A percentile compares a stretch with the other conserved stretches of the same genome.
These are phyloP conservation scores for Forbesichthys agassizii DNA, from an alignment of 2,113 vertebrate species.

Conservation along the genomic window DNA sequence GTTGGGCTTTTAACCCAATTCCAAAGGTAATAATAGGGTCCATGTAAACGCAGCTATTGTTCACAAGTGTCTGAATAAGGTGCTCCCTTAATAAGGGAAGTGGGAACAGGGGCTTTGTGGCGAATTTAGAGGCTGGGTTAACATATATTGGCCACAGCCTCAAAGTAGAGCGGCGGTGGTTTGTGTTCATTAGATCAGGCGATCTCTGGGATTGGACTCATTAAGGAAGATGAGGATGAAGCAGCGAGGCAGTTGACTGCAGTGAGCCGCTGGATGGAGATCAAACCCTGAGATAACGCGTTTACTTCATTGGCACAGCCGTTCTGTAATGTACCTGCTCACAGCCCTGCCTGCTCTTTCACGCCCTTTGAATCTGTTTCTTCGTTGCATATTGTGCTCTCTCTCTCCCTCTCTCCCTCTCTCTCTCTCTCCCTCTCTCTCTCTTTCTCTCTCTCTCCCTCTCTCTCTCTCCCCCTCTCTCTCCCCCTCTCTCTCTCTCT, in stretches of 20 bases:
- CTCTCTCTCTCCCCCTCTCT: background rate
- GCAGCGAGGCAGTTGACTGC: constrained; percentile 20
- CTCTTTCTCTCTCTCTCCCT: too few species aligned
- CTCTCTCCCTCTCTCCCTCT: background rate
- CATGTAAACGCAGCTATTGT: background rate
- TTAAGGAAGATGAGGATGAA: constrained; percentile 41
- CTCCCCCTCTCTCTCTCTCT: background rate
- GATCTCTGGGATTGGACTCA: constrained; percentile 58
- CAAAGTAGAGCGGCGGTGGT: constrained; percentile 33
- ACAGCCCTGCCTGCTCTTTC: background rate
- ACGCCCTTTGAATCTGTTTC: constrained; percentile 15
- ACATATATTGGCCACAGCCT: constrained; percentile 33
- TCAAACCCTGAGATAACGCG: constrained; percentile 36
- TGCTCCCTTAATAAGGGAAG: background rate
- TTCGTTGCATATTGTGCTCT: background rate
- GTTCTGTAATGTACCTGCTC: background rate
- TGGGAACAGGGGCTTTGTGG: constrained; percentile 30
- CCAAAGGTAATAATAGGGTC: too few species aligned
- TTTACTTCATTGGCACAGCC: too few species aligned
- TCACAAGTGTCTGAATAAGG: constrained; percentile 15
- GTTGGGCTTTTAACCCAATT: too few species aligned
- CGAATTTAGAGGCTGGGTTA: background rate
- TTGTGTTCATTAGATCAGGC: constrained; percentile 48
- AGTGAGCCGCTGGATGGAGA: constrained; percentile 17
- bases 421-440: background rate